These are phyloP conservation scores for Drosophila infuscata DNA, from an alignment of 2,888 invertebrate species.

Conservation along the genomic window DNA sequence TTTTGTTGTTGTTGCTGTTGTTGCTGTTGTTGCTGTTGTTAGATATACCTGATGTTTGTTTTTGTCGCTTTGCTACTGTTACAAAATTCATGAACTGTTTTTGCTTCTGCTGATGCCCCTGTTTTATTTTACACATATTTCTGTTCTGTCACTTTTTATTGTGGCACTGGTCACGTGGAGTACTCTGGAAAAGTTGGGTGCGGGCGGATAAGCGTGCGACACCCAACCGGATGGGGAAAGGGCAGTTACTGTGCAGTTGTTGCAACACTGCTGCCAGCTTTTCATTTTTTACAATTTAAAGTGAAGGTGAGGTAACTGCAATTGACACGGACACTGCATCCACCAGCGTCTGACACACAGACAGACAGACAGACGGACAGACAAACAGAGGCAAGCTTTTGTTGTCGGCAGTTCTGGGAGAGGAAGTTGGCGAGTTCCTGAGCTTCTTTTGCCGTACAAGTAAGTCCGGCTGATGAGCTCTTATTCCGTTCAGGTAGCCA, in stretches of 20 bases:
- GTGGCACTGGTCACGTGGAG: slow-evolving; percentile 41
- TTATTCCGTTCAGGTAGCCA: slow-evolving; percentile 4
- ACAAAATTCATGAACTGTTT: slow-evolving; percentile 76
- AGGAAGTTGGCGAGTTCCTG: slow-evolving; percentile 29
- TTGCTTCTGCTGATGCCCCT: slow-evolving; percentile 53
- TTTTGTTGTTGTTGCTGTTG: slow-evolving; percentile 2
- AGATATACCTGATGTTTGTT: slow-evolving; percentile 63
- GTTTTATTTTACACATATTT: slow-evolving; percentile 78
- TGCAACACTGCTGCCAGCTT: slow-evolving; percentile 66
- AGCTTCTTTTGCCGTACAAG: slow-evolving; percentile 8
- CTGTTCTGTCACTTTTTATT: slow-evolving; percentile 78
- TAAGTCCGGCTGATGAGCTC: slow-evolving; percentile 31
- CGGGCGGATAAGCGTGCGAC: slow-evolving; percentile 8
- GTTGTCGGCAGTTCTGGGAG: slow-evolving; percentile 34
- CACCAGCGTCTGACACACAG: slow-evolving; percentile 18
- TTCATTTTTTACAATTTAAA: slow-evolving; percentile 72
- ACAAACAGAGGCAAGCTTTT: slow-evolving; percentile 35
- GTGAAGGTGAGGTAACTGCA: slow-evolving; percentile 73
- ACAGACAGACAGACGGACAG: neutral
- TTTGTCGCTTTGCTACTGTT: slow-evolving; percentile 73
- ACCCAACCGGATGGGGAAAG: neutral
- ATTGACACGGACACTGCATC: slow-evolving; percentile 73
- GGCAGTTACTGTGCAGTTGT: slow-evolving; percentile 47
- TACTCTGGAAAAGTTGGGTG: neutral
- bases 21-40: slow-evolving; percentile 37